These are phyloP conservation scores for Schlechtendalia chinensis DNA, from an alignment of 1,140 invertebrate genomes.

Conservation along the genomic window DNA sequence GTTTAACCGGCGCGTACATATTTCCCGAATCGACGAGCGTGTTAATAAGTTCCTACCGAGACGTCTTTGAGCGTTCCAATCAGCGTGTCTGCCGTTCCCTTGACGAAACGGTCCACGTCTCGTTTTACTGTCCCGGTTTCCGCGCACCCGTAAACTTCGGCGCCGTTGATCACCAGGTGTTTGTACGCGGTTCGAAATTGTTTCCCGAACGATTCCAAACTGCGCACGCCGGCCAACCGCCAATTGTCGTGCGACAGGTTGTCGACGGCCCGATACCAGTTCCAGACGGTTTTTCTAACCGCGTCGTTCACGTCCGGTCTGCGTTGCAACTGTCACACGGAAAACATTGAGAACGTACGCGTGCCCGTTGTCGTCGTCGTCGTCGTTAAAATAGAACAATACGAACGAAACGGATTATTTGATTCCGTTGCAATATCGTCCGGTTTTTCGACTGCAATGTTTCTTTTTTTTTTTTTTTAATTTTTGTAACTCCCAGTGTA, in stretches of 20 bases:
- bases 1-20: not conserved
- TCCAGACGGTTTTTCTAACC: not conserved
- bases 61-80: not conserved
- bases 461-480: too few relatives aligned
- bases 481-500: too few relatives aligned
- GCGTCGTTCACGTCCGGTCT: not conserved
- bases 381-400: too few relatives aligned
- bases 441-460: too few relatives aligned
- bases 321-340: not conserved
- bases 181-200: not conserved
- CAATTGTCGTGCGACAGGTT: not conserved
- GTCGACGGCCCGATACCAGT: slow-evolving; percentile 9
- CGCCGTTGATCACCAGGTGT: slow-evolving; percentile 3
- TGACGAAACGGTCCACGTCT: not conserved
- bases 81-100: not conserved
- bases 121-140: not conserved
- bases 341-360: not conserved
- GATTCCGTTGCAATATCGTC: too few relatives aligned
- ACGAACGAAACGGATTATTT: too few relatives aligned
- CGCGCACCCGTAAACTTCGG: not conserved
- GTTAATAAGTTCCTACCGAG: not conserved
- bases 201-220: not conserved
- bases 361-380: not conserved
- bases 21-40: not conserved
- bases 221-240: not conserved